Evolutionary conservation across 2,113 vertebrate genomes (phyloP).

Genomic region (Galemys pyrenaicus): DNA sequence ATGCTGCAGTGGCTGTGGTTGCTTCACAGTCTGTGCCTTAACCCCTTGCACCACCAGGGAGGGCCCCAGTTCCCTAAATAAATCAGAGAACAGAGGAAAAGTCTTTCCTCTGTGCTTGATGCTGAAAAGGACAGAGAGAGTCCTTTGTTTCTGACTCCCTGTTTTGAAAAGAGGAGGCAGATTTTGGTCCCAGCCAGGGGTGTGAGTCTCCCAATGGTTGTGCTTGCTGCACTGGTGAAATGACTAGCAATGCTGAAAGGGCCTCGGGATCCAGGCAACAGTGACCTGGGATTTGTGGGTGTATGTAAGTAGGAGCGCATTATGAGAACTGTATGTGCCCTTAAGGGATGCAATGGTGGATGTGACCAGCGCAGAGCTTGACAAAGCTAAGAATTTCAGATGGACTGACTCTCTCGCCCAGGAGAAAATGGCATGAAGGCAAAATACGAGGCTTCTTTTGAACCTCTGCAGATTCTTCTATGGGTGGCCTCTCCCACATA

Average conservation of each 20-base stretch:
- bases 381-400: background rate
- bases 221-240: background rate
- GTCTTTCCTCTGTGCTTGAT: background rate
- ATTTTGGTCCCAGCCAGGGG: background rate
- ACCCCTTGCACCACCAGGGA: too few relatives aligned
- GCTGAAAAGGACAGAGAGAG: background rate
- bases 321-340: background rate
- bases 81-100: background rate
- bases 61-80: background rate
- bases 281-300: background rate
- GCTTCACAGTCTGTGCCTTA: too few relatives aligned
- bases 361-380: background rate
- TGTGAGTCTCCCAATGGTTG: background rate
- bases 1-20: too few relatives aligned
- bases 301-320: accelerated
- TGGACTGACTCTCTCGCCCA: background rate
- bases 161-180: background rate
- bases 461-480: background rate
- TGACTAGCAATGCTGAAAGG: background rate
- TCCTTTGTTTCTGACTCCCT: background rate
- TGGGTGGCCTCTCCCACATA: background rate
- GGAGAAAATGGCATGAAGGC: background rate
- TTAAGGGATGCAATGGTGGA: background rate
- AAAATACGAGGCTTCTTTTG: background rate
- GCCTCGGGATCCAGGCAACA: background rate